These are phyloP conservation scores for Pterobdella sp. DNA, from an alignment of 2,888 invertebrate genomes.

Conservation along the genomic window DNA sequence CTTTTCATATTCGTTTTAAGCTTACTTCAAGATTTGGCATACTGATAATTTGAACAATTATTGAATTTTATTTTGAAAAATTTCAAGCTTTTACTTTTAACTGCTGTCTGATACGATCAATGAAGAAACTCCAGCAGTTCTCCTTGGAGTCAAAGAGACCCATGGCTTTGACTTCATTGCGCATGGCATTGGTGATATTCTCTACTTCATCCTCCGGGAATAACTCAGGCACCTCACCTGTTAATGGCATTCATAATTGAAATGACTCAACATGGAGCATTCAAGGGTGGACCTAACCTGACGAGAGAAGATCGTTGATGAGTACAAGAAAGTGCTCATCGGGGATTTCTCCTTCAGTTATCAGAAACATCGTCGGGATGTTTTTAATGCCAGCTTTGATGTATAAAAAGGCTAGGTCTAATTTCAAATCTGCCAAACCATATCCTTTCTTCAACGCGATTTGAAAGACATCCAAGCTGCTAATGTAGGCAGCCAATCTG, in stretches of 20 bases:
- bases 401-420: constrained; percentile 76
- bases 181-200: constrained; percentile 76
- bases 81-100: constrained; percentile 55
- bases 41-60: not conserved
- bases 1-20: not conserved
- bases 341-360: constrained; percentile 94
- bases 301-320: constrained; percentile 87
- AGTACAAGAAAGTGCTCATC: constrained; percentile 89
- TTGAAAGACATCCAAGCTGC: constrained; percentile 80
- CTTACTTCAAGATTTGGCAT: not conserved
- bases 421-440: constrained; percentile 72
- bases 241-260: not conserved
- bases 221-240: constrained; percentile 84
- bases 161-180: constrained; percentile 59
- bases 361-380: constrained; percentile 84
- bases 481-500: constrained; percentile 84
- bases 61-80: constrained; percentile 6
- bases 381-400: constrained; percentile 86
- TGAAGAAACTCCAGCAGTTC: constrained; percentile 95
- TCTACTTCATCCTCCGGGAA: constrained; percentile 93
- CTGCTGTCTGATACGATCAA: constrained; percentile 75
- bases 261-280: too few species aligned
- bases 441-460: constrained; percentile 83
- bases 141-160: constrained; percentile 84
- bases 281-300: constrained; percentile 53